phyloP scores from a whole-genome alignment of 2,797 vertebrate genomes.

The Eulemur albifrons region DNA sequence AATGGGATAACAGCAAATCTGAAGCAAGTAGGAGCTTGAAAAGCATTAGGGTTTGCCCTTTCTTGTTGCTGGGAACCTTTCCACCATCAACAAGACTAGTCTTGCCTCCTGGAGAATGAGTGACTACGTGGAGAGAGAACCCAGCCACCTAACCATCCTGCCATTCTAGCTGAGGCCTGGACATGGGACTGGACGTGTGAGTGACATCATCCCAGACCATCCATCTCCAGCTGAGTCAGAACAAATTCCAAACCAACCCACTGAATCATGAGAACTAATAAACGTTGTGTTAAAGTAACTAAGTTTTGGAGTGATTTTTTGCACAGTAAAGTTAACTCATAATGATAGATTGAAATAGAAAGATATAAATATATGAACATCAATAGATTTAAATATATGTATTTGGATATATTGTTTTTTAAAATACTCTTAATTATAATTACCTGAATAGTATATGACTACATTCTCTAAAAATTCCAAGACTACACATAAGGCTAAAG shows the following conservation, averaged over 20 bases:
- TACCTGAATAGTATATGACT: background rate
- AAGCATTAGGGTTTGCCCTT: background rate
- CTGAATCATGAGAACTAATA: background rate
- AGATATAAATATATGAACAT: background rate
- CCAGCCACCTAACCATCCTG: background rate
- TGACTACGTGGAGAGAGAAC: background rate
- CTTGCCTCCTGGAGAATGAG: background rate
- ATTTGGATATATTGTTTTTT: background rate
- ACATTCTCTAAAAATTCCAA: background rate
- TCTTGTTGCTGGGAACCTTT: background rate
- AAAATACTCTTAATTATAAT: background rate
- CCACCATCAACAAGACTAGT: background rate
- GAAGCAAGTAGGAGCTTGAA: background rate
- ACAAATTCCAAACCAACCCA: background rate
- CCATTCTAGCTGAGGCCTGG: background rate
- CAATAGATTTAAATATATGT: background rate
- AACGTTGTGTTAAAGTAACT: background rate
- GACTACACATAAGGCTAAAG: background rate
- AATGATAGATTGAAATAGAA: background rate
- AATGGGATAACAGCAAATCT: background rate
- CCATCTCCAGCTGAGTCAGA: background rate
- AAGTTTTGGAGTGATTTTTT: background rate
- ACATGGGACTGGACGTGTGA: background rate
- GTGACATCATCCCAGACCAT: background rate
- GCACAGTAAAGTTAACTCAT: background rate